Evolutionary conservation across 1,140 invertebrate genomes (phyloP), one percentile per base, ranked within the genome.

Genomic region (Aphaenogaster rudis): DNA sequence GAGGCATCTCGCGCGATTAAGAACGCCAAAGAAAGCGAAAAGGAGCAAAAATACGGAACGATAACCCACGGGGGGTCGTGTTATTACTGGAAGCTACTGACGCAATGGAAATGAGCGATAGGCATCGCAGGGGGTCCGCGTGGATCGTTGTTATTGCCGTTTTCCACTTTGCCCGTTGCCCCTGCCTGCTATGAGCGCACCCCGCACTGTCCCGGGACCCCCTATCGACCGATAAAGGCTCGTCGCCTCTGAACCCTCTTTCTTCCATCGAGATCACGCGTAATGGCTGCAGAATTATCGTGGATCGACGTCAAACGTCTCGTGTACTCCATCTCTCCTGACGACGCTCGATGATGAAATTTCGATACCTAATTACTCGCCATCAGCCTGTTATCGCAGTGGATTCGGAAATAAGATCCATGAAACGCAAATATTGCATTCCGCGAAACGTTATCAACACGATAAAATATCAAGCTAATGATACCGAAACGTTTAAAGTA

Each of bases 71-170:
- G 71, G 28, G 72, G 79, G 76, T 74, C 84, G 61, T 28, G 64
- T 89, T 74, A 90, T 91, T 88, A 90, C 72, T 82, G 54, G 45
- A 28, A 42, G 28, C 48, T 77, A 88, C 69, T 91, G 90, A 88
- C 59, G 88, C 90, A 91, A 90, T 90, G 67, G n/a, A 63, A 86
- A 80, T 78, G 28, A 84, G 48, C 78, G 88, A 91, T 88, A 67
- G 2, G n/a, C 61, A 3, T 91, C 85, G 90, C 90, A 85, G 90
- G 90, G 90, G 90, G 89, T 91, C 90, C 39, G 48, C 42, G 74
- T 39, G 11, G 76, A 81, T 81, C 54, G 72, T 79, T 84, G 78
- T 91, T 88, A 79, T 84, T 87, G 61, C 86, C 61, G 66, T 84
- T 90, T 84, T 76, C 57, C 84, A 85, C 84, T 84, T 72, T 52